Evolutionary conservation across 1,140 invertebrate genomes (phyloP).

Genomic region (Chironomus striatipennis): DNA sequence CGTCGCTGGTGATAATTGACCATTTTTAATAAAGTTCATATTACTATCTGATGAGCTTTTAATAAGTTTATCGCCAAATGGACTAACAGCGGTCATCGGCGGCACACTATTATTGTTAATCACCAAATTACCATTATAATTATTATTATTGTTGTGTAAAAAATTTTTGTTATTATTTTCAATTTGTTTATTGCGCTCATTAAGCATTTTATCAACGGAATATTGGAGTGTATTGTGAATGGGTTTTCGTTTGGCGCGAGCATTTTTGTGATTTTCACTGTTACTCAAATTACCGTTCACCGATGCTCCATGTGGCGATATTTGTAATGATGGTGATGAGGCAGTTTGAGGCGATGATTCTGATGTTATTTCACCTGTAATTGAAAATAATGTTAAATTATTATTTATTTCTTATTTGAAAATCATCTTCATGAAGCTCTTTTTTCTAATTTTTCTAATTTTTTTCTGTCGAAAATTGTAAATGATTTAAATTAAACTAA

Average conservation of each 20-base stretch:
- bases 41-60: slow-evolving; percentile 16
- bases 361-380: slow-evolving; percentile 10
- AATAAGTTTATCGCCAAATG: slow-evolving; percentile 4
- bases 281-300: slow-evolving; percentile 14
- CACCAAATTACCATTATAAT: slow-evolving; percentile 2
- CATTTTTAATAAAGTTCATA: slow-evolving; percentile 21
- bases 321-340: slow-evolving; percentile 23
- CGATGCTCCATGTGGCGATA: not conserved
- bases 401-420: no score
- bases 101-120: not conserved
- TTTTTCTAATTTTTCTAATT: no score
- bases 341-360: slow-evolving; percentile 18
- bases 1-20: slow-evolving; percentile 17
- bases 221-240: slow-evolving; percentile 17
- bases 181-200: slow-evolving; percentile 18
- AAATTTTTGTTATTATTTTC: slow-evolving; percentile 1
- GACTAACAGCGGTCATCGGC: not conserved
- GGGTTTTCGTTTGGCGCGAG: slow-evolving; percentile 17
- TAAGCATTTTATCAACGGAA: slow-evolving; percentile 23
- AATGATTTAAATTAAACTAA: slow-evolving; percentile 10
- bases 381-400: not conserved
- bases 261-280: slow-evolving; percentile 16
- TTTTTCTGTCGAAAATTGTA: not conserved
- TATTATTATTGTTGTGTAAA: not conserved
- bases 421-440: no score